A percentile compares a stretch with the other conserved stretches of the same genome.
Evolutionary conservation across 2,888 invertebrate genomes (phyloP).

Genomic region (Euplagia quadripunctaria): DNA sequence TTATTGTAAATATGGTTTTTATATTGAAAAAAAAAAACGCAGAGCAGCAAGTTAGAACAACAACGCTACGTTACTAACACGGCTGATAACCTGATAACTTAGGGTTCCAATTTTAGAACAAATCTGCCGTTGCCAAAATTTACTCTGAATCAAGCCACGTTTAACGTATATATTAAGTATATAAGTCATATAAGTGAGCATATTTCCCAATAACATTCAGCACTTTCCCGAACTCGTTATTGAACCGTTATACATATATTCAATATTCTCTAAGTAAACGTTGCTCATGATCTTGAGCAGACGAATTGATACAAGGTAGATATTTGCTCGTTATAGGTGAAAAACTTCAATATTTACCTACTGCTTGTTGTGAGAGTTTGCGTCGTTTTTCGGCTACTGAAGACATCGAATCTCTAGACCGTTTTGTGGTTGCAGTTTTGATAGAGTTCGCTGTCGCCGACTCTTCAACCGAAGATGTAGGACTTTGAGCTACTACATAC

Average conservation of each 20-base stretch:
- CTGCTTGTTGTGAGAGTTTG: background rate
- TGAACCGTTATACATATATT: background rate
- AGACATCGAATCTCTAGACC: background rate
- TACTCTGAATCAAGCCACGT: background rate
- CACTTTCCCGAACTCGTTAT: background rate
- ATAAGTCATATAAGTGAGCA: background rate
- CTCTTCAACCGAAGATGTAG: background rate
- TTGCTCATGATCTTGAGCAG: background rate
- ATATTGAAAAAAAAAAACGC: too few relatives aligned
- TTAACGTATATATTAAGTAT: background rate
- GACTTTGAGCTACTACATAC: slow-evolving; percentile 5
- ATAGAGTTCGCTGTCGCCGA: background rate
- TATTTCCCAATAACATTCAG: background rate
- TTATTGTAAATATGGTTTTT: background rate
- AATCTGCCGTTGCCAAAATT: background rate
- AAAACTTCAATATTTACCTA: background rate
- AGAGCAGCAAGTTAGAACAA: too few relatives aligned
- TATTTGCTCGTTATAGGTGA: background rate
- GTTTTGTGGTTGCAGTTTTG: background rate
- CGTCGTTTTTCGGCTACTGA: background rate
- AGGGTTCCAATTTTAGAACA: background rate
- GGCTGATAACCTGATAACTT: background rate
- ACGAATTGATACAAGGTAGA: background rate
- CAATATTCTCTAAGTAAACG: background rate
- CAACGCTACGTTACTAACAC: background rate